A percentile compares a stretch with the other conserved stretches of the same genome.
phyloP scores from a whole-genome alignment of 2,797 vertebrate genomes.

The Lutjanus campechanus region DNA sequence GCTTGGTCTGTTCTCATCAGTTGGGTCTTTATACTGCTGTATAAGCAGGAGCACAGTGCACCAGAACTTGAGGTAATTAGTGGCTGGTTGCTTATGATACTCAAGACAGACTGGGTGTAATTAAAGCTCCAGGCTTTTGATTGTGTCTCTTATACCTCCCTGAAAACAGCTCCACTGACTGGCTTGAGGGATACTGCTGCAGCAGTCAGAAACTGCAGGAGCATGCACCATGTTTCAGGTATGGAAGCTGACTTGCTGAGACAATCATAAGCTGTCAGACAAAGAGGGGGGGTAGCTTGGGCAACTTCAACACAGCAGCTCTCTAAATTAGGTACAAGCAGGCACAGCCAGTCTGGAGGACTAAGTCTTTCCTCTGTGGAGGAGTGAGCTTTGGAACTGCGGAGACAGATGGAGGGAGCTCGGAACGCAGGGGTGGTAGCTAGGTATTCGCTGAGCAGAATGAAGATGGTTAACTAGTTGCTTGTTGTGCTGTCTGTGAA shows the following conservation, averaged over 20 bases:
- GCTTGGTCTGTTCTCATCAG: slow-evolving; percentile 66
- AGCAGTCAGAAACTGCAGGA: slow-evolving; percentile 59
- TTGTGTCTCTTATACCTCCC: slow-evolving; percentile 55
- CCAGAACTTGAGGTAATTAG: slow-evolving; percentile 75
- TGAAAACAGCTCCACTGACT: slow-evolving; percentile 41
- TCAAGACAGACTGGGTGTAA: slow-evolving; percentile 69
- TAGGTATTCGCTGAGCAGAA: slow-evolving; percentile 32
- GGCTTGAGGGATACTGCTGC: slow-evolving; percentile 49
- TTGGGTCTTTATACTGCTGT: slow-evolving; percentile 53
- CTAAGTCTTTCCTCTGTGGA: slow-evolving; percentile 39
- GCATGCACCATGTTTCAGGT: slow-evolving; percentile 63
- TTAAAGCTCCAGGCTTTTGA: slow-evolving; percentile 71
- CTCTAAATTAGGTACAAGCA: slow-evolving; percentile 70
- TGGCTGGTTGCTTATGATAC: slow-evolving; percentile 69
- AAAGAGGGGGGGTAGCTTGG: slow-evolving; percentile 35
- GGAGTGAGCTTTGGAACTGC: slow-evolving; percentile 34
- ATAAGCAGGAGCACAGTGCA: slow-evolving; percentile 69
- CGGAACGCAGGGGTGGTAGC: slow-evolving; percentile 38
- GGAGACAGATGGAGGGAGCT: slow-evolving; percentile 36
- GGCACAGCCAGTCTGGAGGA: slow-evolving; percentile 51
- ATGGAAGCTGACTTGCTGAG: slow-evolving; percentile 69
- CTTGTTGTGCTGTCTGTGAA: slow-evolving; percentile 70
- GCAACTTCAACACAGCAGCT: slow-evolving; percentile 59
- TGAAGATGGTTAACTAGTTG: slow-evolving; percentile 68
- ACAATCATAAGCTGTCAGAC: slow-evolving; percentile 72